phyloP scores from a whole-genome alignment of 2,888 invertebrate genomes.

The Euzophera pinguis region DNA sequence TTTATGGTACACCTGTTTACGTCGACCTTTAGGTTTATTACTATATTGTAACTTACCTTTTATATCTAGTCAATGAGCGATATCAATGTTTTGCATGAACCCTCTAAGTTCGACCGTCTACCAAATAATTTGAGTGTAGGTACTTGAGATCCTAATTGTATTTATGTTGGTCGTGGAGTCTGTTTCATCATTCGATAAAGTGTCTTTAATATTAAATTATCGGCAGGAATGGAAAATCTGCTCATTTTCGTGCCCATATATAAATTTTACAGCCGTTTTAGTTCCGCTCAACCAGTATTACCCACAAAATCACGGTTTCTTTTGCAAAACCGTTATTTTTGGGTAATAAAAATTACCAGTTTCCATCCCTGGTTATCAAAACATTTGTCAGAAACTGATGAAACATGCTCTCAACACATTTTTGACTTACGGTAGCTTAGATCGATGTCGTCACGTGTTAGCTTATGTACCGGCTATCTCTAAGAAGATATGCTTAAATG shows the following conservation, averaged over 20 bases:
- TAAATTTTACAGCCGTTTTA: too few relatives aligned
- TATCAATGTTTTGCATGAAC: conserved; percentile 53
- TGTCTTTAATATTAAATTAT: too few relatives aligned
- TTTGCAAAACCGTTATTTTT: too few relatives aligned
- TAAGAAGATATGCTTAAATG: conserved; percentile 29
- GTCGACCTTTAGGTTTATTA: conserved; percentile 26
- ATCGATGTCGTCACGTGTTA: conserved; percentile 67
- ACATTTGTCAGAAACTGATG: too few relatives aligned
- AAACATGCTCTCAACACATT: conserved; percentile 15
- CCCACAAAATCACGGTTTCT: too few relatives aligned
- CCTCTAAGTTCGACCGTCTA: conserved; percentile 33
- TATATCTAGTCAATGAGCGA: conserved; percentile 14
- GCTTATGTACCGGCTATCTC: conserved; percentile 36
- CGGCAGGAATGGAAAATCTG: too few relatives aligned
- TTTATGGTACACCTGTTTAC: conserved; percentile 36
- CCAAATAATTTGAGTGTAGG: conserved; percentile 26
- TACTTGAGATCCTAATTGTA: conserved; percentile 32
- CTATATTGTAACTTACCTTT: conserved; percentile 21
- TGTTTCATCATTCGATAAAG: too few relatives aligned
- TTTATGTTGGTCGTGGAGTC: conserved; percentile 27
- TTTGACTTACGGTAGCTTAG: conserved; percentile 55
- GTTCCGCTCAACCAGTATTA: too few relatives aligned
- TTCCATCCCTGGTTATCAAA: too few relatives aligned
- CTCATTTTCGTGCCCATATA: too few relatives aligned
- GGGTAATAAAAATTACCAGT: too few relatives aligned